These are phyloP conservation scores for Tetranychus urticae DNA, from an alignment of 1,140 invertebrate genomes.

Conservation along the genomic window DNA sequence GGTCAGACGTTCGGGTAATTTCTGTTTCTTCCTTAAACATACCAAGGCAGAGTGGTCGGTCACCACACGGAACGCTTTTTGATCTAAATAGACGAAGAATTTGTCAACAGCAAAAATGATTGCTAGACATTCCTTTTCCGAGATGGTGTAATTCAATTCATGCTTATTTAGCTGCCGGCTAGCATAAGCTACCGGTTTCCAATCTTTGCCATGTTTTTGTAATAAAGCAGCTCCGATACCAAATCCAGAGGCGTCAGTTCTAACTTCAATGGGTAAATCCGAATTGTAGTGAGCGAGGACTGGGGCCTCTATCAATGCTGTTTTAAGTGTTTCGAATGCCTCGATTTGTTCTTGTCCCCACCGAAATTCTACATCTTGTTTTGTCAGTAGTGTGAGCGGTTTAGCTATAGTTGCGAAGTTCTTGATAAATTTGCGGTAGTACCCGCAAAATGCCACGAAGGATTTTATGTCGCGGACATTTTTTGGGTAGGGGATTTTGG, in stretches of 20 bases:
- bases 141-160: background rate
- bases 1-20: background rate
- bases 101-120: background rate
- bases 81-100: background rate
- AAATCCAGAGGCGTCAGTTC: conserved; percentile 21
- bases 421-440: conserved; percentile 7
- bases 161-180: conserved; percentile 14
- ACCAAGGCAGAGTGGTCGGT: background rate
- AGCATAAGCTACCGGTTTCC: background rate
- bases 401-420: conserved; percentile 17
- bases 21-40: background rate
- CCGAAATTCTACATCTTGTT: conserved; percentile 1
- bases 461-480: conserved; percentile 18
- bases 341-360: conserved; percentile 6
- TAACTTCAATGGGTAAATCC: conserved; percentile 3
- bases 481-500: conserved; percentile 11
- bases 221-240: conserved; percentile 25
- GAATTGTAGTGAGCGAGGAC: background rate
- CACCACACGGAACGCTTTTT: background rate
- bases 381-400: too few relatives aligned
- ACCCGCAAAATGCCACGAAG: background rate
- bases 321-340: conserved; percentile 3
- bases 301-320: background rate
- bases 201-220: conserved; percentile 20
- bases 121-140: too few relatives aligned